Conservation (phyloP, 2,113 vertebrate species). For the Pycnonotus jocosus region DNA sequence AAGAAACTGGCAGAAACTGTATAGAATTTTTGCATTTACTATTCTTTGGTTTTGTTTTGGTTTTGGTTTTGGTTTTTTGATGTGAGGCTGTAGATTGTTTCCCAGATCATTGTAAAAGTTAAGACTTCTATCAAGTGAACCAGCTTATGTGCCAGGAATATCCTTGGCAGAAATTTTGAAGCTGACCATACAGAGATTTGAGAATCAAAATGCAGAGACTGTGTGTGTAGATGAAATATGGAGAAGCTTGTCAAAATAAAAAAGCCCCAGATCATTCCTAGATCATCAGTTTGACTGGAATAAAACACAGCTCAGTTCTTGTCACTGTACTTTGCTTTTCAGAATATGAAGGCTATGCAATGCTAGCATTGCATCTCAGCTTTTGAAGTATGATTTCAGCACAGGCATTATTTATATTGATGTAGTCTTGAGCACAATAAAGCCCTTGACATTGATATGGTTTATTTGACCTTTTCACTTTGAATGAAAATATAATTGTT, state of each 20-base stretch:
- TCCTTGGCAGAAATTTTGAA: background rate
- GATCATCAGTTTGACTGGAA: background rate
- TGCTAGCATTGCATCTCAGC: background rate
- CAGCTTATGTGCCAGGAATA: background rate
- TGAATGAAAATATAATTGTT: background rate
- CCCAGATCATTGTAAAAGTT: background rate
- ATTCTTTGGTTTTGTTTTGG: background rate
- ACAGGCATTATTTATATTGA: background rate
- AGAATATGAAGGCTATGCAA: background rate
- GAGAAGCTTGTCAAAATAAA: background rate
- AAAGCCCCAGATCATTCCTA: background rate
- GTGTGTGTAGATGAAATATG: background rate
- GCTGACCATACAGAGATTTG: background rate
- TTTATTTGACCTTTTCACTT: slow-evolving; percentile 13
- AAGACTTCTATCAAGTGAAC: background rate
- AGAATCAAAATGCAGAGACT: background rate
- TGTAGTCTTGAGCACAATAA: background rate
- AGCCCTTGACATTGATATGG: background rate
- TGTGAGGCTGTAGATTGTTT: background rate
- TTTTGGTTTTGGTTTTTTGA: background rate
- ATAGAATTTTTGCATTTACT: background rate
- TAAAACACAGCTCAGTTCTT: background rate
- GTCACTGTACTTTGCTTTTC: background rate
- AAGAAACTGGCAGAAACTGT: background rate
- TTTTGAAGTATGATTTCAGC: background rate